Evolutionary conservation across 2,888 invertebrate species (phyloP), one percentile per base, ranked within the genome.

Genomic region (Epirrhoe tristata): DNA sequence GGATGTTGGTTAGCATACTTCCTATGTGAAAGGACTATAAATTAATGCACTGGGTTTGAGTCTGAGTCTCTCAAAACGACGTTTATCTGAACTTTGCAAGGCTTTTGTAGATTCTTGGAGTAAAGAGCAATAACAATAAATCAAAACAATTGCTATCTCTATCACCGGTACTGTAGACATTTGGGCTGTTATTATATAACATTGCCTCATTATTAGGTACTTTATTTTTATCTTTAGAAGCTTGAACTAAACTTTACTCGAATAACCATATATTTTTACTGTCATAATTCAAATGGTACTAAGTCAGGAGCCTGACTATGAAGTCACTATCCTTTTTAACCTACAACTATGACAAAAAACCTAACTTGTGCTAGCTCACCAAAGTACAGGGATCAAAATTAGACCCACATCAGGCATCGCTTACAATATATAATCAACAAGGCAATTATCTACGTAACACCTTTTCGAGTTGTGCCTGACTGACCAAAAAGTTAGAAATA

Each of bases 141-240:
- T 66, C 62, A 66, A 53, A 58, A 58, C 58, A 66, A 61, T 53
- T 46, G 66, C 66, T 61, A 48, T 48, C 58, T 66, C 39, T 54
- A 62, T 62, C 62, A 51, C 61, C 53, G 14, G 36, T 50, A 14
- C 46, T 17, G 50, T 34, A 62, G 54, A 62, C 61, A 62, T 31
- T 61, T 34, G 46, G 61, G 36, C 53, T 58, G 56, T 58, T 50
- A 55, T 67, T 66, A 66, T 57, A 57, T 54, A 46, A 43, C 51
- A 58, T 58, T 56, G 55, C 50, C 62, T 63, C 55, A 67, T 67
- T 59, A 56, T 39, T 17, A 14, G 39, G 63, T 55, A 52, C 58
- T 63, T 58, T 62, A 46, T 58, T 58, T 62, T 59, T 51, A 59
- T 56, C 48, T 31, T 5, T 12, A 10, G 16, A 17, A 58, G 3